These are phyloP conservation scores for Eretmocerus hayati DNA, from an alignment of 2,888 invertebrate species.

Conservation along the genomic window DNA sequence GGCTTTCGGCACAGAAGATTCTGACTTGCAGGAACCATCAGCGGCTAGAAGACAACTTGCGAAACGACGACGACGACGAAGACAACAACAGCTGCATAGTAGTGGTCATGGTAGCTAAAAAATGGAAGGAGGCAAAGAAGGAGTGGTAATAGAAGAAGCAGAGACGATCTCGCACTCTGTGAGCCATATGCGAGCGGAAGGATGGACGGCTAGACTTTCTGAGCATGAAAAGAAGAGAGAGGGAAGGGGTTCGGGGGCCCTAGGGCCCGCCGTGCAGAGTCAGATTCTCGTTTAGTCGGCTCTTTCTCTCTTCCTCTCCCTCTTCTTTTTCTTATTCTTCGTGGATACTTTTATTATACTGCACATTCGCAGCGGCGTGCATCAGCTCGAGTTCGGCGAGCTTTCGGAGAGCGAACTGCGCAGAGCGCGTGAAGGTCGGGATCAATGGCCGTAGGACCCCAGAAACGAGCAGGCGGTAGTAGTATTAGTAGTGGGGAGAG, in stretches of 20 bases:
- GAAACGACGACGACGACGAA: too few relatives aligned
- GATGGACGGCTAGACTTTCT: constrained; percentile 20
- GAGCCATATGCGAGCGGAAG: too few relatives aligned
- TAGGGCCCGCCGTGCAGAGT: constrained; percentile 22
- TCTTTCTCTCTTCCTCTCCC: constrained; percentile 6
- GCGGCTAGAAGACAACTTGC: not conserved
- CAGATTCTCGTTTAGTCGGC: constrained; percentile 14
- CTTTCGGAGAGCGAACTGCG: constrained; percentile 26
- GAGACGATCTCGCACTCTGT: too few relatives aligned
- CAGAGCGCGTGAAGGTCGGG: constrained; percentile 48
- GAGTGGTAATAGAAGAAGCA: not conserved
- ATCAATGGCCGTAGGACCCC: constrained; percentile 47
- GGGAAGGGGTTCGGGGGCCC: constrained; percentile 12
- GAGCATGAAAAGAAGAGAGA: not conserved
- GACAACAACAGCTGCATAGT: not conserved
- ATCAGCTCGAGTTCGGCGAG: constrained; percentile 42
- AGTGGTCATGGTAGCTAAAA: not conserved
- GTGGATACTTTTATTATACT: constrained; percentile 23
- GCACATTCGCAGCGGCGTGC: too few relatives aligned
- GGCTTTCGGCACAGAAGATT: constrained; percentile 4
- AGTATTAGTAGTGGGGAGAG: not conserved
- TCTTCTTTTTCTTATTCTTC: constrained; percentile 16
- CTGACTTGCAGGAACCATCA: too few relatives aligned
- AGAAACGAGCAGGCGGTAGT: constrained; percentile 22
- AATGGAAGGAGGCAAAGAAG: too few relatives aligned